Conservation (phyloP, 2,888 invertebrate species). For the Chaetogeoica ovagalla region DNA sequence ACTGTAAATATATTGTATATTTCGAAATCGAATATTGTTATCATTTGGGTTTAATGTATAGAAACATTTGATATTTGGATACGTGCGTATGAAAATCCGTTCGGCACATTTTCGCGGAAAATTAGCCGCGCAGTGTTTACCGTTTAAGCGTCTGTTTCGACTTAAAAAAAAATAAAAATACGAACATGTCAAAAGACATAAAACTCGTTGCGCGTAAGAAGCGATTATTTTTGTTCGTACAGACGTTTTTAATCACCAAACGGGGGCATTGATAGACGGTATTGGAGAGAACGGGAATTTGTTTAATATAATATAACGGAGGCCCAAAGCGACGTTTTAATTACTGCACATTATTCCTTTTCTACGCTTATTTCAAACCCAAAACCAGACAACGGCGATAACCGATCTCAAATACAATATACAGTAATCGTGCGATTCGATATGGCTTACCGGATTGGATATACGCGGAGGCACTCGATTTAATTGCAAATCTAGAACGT, state of each 20-base stretch:
- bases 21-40: too few species aligned
- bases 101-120: not conserved
- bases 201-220: not conserved
- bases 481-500: too few species aligned
- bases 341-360: constrained; percentile 9
- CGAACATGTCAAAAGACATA: constrained; percentile 19
- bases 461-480: too few species aligned
- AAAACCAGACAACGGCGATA: not conserved
- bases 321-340: constrained; percentile 20
- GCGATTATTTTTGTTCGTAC: constrained; percentile 36
- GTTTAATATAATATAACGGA: too few species aligned
- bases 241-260: constrained; percentile 40
- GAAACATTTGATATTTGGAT: too few species aligned
- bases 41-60: too few species aligned
- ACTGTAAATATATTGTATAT: too few species aligned
- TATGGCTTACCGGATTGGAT: too few species aligned
- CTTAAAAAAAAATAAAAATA: too few species aligned
- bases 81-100: not conserved
- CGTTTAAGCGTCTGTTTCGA: too few species aligned
- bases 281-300: too few species aligned
- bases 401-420: not conserved
- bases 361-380: not conserved
- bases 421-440: not conserved
- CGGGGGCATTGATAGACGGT: not conserved
- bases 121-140: too few species aligned